Evolutionary conservation across 1,140 invertebrate species (phyloP).

Genomic region (Chymomyza costata): DNA sequence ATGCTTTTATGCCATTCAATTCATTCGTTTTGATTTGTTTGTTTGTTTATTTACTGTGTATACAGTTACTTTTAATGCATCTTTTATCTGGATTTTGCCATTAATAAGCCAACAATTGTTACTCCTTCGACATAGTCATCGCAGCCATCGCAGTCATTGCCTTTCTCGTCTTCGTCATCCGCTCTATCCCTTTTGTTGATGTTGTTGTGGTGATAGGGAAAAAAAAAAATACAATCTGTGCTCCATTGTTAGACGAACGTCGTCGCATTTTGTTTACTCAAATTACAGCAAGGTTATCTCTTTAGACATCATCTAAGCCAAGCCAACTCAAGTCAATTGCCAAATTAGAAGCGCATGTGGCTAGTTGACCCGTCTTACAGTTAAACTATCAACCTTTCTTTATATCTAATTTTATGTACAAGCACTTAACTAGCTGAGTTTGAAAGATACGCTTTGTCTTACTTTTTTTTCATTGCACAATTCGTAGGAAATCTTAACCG

Average conservation of each 20-base stretch:
- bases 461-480: no score
- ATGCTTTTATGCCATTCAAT: constrained; percentile 29
- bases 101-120: constrained; percentile 51
- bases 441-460: no score
- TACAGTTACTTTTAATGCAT: constrained; percentile 72
- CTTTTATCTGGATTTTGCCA: constrained; percentile 71
- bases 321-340: no score
- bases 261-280: constrained; percentile 60
- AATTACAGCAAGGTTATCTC: constrained; percentile 59
- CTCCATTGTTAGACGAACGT: constrained; percentile 42
- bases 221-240: constrained; percentile 71
- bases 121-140: no score
- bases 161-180: constrained; percentile 24
- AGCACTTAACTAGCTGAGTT: no score
- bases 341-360: constrained; percentile 9
- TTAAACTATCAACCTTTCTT: no score
- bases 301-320: no score
- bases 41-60: constrained; percentile 71
- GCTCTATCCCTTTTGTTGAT: no score
- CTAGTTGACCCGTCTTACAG: constrained; percentile 17
- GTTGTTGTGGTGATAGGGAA: constrained; percentile 43
- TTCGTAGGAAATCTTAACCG: no score
- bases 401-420: no score
- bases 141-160: no score
- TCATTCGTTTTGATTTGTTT: constrained; percentile 70